Evolutionary conservation across 2,888 invertebrate genomes (phyloP).

Genomic region (Protodeltote pygarga): DNA sequence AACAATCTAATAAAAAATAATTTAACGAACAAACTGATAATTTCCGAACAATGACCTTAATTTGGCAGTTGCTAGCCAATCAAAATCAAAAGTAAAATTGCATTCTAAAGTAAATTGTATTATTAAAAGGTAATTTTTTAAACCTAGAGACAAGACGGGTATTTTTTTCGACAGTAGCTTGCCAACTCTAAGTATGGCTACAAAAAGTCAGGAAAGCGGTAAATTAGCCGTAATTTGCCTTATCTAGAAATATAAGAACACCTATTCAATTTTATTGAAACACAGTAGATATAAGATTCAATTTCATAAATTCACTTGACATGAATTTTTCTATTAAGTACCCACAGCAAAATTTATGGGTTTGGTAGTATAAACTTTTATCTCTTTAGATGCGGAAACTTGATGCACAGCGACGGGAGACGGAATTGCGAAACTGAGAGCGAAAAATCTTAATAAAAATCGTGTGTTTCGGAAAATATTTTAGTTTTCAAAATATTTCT

Average conservation of each 20-base stretch:
- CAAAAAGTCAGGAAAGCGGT: too few relatives aligned
- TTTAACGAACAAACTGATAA: too few relatives aligned
- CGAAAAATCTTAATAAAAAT: constrained; percentile 17
- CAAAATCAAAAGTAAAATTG: too few relatives aligned
- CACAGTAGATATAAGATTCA: constrained; percentile 20
- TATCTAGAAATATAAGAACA: neutral
- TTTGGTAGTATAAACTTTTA: constrained; percentile 38
- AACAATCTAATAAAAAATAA: too few relatives aligned
- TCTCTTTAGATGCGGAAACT: constrained; percentile 23
- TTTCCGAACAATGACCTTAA: too few relatives aligned
- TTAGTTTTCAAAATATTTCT: constrained; percentile 21
- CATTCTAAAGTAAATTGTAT: too few relatives aligned
- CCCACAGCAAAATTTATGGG: constrained; percentile 33
- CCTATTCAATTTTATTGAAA: constrained; percentile 21
- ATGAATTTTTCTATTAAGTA: constrained; percentile 40
- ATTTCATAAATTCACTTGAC: constrained; percentile 28
- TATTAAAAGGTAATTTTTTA: too few relatives aligned
- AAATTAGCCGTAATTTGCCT: neutral
- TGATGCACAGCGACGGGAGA: constrained; percentile 6
- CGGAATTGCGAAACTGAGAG: constrained; percentile 23
- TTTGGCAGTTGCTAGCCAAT: too few relatives aligned
- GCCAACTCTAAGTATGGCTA: too few relatives aligned
- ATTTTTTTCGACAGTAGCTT: too few relatives aligned
- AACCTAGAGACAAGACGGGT: too few relatives aligned
- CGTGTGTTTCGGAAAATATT: constrained; percentile 16